Evolutionary conservation across 2,113 vertebrate genomes (phyloP), one percentile per base, ranked within the genome.

Genomic region (Gambusia holbrooki): DNA sequence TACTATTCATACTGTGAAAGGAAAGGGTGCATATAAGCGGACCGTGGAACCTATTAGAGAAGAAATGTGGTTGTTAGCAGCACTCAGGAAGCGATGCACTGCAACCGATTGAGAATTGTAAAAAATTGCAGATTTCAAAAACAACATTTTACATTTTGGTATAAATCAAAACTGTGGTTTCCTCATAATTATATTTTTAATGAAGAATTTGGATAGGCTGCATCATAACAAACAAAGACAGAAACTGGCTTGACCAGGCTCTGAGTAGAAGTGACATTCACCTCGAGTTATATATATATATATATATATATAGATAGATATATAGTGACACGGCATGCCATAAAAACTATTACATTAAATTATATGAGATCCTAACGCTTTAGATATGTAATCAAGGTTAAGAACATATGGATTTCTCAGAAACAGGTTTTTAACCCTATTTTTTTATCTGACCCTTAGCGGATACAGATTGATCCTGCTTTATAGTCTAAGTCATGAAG

Each of bases 1-100:
- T 91, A 93, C 84, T 92, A 93, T 90, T 90, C 78, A 95, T 95
- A 95, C 94, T 95, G 95, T 95, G 94, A 95, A 37, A 93, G 88
- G 89, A 83, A 90, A 77, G 84, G 90, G 83, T 78, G 72, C 54
- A 75, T 66, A 62, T 62, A 60, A 71, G 79, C 35, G 70, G 79
- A 85, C 37, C 76, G 71, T 71, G 78, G 69, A 87, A 84, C 79
- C 85, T 85, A 81, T 1, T 28, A 60, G 28, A 73, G 37, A 65
- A 73, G 3, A 27, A 45, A 72, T 27, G 61, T 45, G n/a, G 81
- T 85, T 73, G 58, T 71, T 69, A 73, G 82, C 62, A 84, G 88
- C 74, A 81, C 86, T 92, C 87, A 92, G 87, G 86, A 92, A 89
- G 87, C 65, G 77, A 87, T 79, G 5, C 11, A 63, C 67, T 76